phyloP scores from a whole-genome alignment of 2,113 vertebrate genomes.

The Tretioscincus oriximinensis region DNA sequence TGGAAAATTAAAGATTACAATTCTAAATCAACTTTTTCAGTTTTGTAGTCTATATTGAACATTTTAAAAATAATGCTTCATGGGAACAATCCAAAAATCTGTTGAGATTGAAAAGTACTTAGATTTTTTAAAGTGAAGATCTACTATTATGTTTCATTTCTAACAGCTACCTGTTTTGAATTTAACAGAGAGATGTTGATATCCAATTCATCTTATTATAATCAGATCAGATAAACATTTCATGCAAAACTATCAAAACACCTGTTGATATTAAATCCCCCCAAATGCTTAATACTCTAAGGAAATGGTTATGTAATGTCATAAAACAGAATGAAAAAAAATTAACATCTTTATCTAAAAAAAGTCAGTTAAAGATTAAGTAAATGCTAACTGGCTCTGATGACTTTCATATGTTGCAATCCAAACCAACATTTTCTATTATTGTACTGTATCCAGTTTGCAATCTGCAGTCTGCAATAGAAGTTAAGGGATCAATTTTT shows the following conservation, averaged over 20 bases:
- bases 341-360: too few species aligned
- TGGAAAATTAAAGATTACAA: slow-evolving; percentile 30
- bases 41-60: slow-evolving; percentile 35
- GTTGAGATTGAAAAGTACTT: not conserved
- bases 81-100: slow-evolving; percentile 22
- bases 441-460: too few species aligned
- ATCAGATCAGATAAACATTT: not conserved
- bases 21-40: slow-evolving; percentile 43
- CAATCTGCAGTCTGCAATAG: too few species aligned
- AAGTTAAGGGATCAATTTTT: too few species aligned
- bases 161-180: not conserved
- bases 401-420: too few species aligned
- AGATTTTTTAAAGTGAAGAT: not conserved
- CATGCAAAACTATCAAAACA: not conserved
- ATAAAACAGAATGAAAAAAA: too few species aligned
- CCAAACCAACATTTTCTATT: too few species aligned
- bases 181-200: not conserved
- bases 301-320: too few species aligned
- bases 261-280: too few species aligned
- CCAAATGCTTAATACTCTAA: too few species aligned
- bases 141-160: not conserved
- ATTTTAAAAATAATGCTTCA: slow-evolving; percentile 6
- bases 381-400: too few species aligned
- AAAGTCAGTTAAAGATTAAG: too few species aligned
- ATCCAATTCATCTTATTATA: not conserved